phyloP scores from a whole-genome alignment of 2,888 invertebrate species.

The Drosophila ezoana region DNA sequence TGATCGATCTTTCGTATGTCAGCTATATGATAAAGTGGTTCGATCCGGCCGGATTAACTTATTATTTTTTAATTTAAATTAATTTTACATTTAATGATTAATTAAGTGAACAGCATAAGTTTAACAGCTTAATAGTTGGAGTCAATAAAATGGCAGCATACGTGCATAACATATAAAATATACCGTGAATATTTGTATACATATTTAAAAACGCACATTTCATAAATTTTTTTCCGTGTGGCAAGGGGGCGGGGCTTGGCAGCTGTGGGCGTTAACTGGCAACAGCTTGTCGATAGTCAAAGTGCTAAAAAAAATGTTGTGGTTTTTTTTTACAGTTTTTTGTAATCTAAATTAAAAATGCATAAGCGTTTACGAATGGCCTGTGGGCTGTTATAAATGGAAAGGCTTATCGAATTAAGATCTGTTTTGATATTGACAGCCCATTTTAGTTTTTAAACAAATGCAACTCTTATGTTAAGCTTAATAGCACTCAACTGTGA shows the following conservation, averaged over 20 bases:
- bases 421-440: constrained; percentile 6
- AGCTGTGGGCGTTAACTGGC: constrained; percentile 17
- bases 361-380: constrained; percentile 35
- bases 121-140: too few relatives aligned
- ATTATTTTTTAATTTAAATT: too few relatives aligned
- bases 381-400: neutral
- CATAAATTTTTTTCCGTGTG: constrained; percentile 11
- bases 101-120: too few relatives aligned
- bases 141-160: too few relatives aligned
- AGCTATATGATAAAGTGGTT: too few relatives aligned
- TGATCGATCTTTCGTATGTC: too few relatives aligned
- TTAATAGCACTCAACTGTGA: neutral
- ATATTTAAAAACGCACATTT: constrained; percentile 31
- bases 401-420: constrained; percentile 9
- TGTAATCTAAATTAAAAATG: constrained; percentile 28
- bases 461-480: neutral
- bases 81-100: too few relatives aligned
- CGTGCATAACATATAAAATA: too few relatives aligned
- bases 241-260: neutral
- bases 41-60: too few relatives aligned
- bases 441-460: neutral
- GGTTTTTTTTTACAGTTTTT: neutral
- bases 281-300: constrained; percentile 27
- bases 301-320: neutral
- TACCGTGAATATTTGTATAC: constrained; percentile 7